Base-by-base conservation (phyloP, 2,797 vertebrate genomes). In the Alfaro cultratus region DNA sequence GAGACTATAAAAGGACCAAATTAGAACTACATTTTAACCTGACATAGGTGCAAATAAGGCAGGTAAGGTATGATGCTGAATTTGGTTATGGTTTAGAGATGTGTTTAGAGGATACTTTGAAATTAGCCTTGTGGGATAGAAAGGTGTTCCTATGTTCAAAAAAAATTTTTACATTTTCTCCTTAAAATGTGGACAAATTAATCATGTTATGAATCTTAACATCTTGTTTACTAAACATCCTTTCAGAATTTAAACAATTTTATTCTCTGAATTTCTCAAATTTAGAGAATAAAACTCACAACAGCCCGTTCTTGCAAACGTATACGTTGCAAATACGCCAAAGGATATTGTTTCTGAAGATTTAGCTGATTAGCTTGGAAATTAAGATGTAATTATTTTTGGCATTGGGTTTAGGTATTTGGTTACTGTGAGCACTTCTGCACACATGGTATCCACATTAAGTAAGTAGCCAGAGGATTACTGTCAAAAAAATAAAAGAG, bases 371-470 rank as follows among this genome's bases (percentile, higher is more conserved):
- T 23, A 67, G 5, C 75, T 15, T 67, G 29, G 43, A 34, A 49
- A 72, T 72, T 71, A 71, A 51, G 47, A 34, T 51, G 29, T 53
- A 36, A 39, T 49, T 51, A 51, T 46, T 72, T 43, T 46, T 72
- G 68, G 43, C 68, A 1, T 46, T 16, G 16, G 43, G 26, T 8
- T 46, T 29, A 46, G 23, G 12, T 72, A 46, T 72, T 72, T 72
- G 43, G 68, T 72, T 72, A 18, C 68, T 29, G 26, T 46, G 41
- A 72, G n/a, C 41, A 29, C 68, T 29, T 46, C 13, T 46, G 26
- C 41, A 16, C 68, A 71, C 45, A 71, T 72, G 68, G 41, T 72
- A 46, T 72, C 43, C 43, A 46, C 43, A 72, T 72, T 72, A 45
- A 46, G 39, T n/a, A 43, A 43, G 26, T 72, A 72, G 68, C 43